phyloP scores from a whole-genome alignment of 2,888 invertebrate species.

The Thera britannica region DNA sequence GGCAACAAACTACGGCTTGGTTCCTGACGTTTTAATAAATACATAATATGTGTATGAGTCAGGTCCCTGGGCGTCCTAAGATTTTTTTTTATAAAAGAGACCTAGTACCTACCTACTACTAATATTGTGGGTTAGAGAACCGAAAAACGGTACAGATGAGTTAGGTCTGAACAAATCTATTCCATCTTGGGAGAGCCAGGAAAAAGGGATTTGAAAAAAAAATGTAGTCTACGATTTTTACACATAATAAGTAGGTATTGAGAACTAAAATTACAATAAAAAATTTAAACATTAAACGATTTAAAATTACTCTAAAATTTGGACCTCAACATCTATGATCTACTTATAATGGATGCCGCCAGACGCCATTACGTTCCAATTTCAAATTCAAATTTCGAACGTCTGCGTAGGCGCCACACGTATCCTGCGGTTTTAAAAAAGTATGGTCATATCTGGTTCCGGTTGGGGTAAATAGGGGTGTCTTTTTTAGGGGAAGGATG shows the following conservation, averaged over 20 bases:
- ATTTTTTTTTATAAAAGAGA: no score
- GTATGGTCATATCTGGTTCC: constrained; percentile 60
- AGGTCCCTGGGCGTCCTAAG: no score
- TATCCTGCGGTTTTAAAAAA: constrained; percentile 54
- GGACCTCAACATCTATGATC: constrained; percentile 56
- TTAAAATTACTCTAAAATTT: constrained; percentile 56
- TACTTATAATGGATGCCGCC: constrained; percentile 66
- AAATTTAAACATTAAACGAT: constrained; percentile 56
- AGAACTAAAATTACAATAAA: neutral
- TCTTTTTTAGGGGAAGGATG: constrained; percentile 45
- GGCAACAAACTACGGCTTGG: no score
- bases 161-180: no score
- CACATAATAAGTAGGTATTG: constrained; percentile 12
- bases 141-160: no score
- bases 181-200: no score
- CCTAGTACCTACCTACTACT: no score
- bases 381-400: constrained; percentile 62
- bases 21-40: no score
- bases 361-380: constrained; percentile 63
- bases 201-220: no score
- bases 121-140: no score
- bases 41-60: no score
- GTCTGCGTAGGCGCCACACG: constrained; percentile 55
- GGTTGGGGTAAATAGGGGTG: constrained; percentile 52
- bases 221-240: no score